Evolutionary conservation across 2,113 vertebrate species (phyloP), one percentile per base, ranked within the genome.

Genomic region (Zootoca vivipara): DNA sequence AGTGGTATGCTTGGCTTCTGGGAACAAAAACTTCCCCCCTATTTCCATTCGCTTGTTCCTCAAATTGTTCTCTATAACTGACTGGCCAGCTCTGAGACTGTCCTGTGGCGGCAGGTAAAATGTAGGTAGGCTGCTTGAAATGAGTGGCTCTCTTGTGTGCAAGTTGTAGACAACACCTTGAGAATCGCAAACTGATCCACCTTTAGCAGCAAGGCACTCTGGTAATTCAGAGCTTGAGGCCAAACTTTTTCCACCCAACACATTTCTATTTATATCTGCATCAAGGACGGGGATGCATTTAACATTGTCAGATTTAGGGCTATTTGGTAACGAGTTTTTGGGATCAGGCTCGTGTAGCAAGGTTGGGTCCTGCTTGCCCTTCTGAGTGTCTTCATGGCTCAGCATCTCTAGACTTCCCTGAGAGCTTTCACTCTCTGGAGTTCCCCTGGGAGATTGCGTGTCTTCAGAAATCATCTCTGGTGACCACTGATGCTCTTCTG

Each of bases 341-440:
- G 93, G 89, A 7, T 87, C 20, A 0, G 70, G 42, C 28, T 97
- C 97, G 0, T 97, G 97, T 67, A 90, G 82, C 87, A 91, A 91
- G 0, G 92, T 74, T 28, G 96, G 90, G 75, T 96, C 30, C 0
- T 70, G 92, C 89, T 93, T 96, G 40, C 94, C 96, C 91, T 96
- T 98, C 3, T 95, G 96, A 40, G 89, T 95, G 86, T 99, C 98
- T 18, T 98, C 98, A 93, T 93, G 95, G 91, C 93, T 97, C 38
- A 98, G 93, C 62, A 98, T 94, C 96, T 99, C 99, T 24, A 99
- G 98, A 93, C 98, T 99, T 84, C 97, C 98, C 86, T 98, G 98
- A 88, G 98, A 99, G 92, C 98, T 98, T 91, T 99, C 98, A 73
- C 98, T 99, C 91, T 99, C 98, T 0, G 98, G 98, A 20, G 98